Percentiles rank a stretch among this genome's conserved stretches.
These are phyloP conservation scores for Desoria tigrina DNA, from an alignment of 2,888 invertebrate species.

Conservation along the genomic window DNA sequence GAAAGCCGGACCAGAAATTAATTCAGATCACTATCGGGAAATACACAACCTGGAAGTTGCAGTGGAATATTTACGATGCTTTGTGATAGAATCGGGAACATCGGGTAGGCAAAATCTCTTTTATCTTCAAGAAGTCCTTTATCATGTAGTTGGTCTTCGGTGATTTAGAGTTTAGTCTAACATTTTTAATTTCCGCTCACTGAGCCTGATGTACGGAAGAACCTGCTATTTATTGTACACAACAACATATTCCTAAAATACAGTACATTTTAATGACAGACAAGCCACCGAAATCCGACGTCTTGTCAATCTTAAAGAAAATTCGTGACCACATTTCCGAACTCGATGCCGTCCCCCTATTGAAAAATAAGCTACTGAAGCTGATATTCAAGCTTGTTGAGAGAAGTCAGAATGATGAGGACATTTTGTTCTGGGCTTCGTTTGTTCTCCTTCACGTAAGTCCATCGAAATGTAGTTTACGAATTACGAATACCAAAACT, in stretches of 20 bases:
- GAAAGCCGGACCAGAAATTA: too few species aligned
- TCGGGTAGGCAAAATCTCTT: constrained; percentile 19
- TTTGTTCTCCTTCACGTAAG: constrained; percentile 51
- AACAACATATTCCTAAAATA: too few species aligned
- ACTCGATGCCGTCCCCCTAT: constrained; percentile 6
- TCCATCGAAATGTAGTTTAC: neutral
- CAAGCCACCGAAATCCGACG: constrained; percentile 22
- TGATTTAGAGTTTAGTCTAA: too few species aligned
- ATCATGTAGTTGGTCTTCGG: too few species aligned
- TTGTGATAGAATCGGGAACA: constrained; percentile 20
- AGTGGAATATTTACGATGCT: constrained; percentile 21
- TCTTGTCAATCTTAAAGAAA: constrained; percentile 32
- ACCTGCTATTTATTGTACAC: too few species aligned
- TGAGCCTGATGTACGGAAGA: too few species aligned
- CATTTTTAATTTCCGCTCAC: too few species aligned
- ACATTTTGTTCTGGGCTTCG: constrained; percentile 51
- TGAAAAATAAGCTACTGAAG: constrained; percentile 39
- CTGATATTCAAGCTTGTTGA: constrained; percentile 50
- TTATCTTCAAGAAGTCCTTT: neutral
- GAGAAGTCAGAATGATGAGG: constrained; percentile 50
- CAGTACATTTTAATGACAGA: too few species aligned
- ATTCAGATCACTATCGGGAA: constrained; percentile 15
- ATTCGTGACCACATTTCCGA: constrained; percentile 7
- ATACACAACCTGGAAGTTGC: constrained; percentile 34
- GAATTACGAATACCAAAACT: neutral